phyloP scores from a whole-genome alignment of 1,140 invertebrate species.

The Platyura marginata region DNA sequence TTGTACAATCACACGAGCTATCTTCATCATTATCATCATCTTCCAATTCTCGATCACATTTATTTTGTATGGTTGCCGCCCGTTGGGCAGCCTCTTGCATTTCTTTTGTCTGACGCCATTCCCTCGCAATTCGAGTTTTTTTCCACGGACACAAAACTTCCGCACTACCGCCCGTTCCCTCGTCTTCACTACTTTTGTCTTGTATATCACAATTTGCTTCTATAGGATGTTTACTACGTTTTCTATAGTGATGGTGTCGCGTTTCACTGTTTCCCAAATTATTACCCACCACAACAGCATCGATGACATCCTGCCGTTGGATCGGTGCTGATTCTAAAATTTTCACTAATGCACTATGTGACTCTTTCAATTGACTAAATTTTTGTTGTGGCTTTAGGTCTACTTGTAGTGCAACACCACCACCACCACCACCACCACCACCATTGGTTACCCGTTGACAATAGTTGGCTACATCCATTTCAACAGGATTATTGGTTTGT shows the following conservation, averaged over 20 bases:
- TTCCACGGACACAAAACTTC: conserved; percentile 18
- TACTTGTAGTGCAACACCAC: conserved; percentile 6
- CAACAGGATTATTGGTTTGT: background rate
- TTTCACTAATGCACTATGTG: conserved; percentile 22
- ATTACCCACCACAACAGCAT: background rate
- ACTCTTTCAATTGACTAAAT: conserved; percentile 14
- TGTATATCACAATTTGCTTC: background rate
- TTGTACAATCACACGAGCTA: background rate
- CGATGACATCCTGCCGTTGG: background rate
- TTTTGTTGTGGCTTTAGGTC: conserved; percentile 10
- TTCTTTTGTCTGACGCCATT: conserved; percentile 16
- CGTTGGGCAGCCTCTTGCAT: conserved; percentile 5
- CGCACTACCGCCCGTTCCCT: background rate
- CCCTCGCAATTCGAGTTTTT: conserved; percentile 21
- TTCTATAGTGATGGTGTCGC: conserved; percentile 5
- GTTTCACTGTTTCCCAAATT: background rate
- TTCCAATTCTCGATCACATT: background rate
- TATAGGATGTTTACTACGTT: background rate
- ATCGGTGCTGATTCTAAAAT: conserved; percentile 21
- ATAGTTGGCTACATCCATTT: background rate
- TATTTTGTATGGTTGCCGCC: background rate
- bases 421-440: background rate
- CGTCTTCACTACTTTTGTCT: background rate
- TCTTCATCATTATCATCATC: background rate
- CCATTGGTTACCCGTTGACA: background rate